phyloP scores from a whole-genome alignment of 2,113 vertebrate species.

The Cheirogaleus medius region DNA sequence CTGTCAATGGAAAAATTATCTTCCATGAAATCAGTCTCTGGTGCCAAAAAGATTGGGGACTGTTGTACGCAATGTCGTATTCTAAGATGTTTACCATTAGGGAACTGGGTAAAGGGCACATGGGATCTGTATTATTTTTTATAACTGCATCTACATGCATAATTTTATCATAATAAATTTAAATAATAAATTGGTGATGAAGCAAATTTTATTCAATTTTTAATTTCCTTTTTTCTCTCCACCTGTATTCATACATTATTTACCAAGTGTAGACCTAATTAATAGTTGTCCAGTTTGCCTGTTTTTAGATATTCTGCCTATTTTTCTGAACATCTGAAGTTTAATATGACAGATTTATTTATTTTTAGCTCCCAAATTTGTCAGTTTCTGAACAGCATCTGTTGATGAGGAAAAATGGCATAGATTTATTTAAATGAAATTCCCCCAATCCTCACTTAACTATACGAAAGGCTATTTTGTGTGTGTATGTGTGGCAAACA shows the following conservation, averaged over 20 bases:
- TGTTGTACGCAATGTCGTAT: not conserved
- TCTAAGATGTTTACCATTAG: not conserved
- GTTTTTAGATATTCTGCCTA: not conserved
- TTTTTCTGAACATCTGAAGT: conserved; percentile 19
- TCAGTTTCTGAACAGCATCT: conserved; percentile 36
- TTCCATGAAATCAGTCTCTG: too few species aligned
- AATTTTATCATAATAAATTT: conserved; percentile 16
- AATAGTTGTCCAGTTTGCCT: not conserved
- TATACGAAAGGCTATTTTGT: not conserved
- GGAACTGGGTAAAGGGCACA: not conserved
- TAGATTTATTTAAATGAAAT: conserved; percentile 27
- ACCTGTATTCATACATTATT: not conserved
- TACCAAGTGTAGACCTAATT: not conserved
- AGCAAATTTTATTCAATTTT: not conserved
- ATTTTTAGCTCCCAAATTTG: conserved; percentile 35
- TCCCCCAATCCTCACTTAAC: not conserved
- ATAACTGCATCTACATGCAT: not conserved
- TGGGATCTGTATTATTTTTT: not conserved
- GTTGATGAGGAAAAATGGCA: not conserved
- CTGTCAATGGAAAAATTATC: too few species aligned
- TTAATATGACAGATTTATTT: not conserved
- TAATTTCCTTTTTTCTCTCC: not conserved
- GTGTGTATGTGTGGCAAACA: conserved; percentile 8
- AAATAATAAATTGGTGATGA: not conserved
- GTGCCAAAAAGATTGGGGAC: too few species aligned